Evolutionary conservation across 2,888 invertebrate species (phyloP).

Genomic region (Torymus tubicola): DNA sequence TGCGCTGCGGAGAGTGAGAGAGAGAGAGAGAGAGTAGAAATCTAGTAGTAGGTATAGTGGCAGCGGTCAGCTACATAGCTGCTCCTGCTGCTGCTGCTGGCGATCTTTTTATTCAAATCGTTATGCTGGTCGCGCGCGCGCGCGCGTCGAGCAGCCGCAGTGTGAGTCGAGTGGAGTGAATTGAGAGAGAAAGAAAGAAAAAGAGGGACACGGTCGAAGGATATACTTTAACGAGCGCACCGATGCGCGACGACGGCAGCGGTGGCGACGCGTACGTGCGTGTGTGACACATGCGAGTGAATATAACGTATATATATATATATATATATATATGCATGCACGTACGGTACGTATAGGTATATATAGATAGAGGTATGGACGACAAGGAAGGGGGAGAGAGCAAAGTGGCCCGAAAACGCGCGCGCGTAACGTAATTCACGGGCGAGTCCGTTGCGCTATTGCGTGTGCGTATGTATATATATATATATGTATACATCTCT

Average conservation of each 20-base stretch:
- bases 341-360: no score
- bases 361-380: no score
- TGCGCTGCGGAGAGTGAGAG: no score
- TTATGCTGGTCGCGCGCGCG: slow-evolving; percentile 25
- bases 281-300: background rate
- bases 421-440: background rate
- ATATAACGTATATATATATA: no score
- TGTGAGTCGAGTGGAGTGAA: background rate
- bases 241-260: slow-evolving; percentile 34
- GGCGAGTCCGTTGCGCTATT: background rate
- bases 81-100: background rate
- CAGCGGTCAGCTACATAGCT: background rate
- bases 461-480: background rate
- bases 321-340: no score
- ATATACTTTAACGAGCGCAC: slow-evolving; percentile 44
- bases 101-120: slow-evolving; percentile 43
- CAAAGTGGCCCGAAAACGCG: background rate
- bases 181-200: slow-evolving; percentile 13
- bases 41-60: background rate
- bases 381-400: no score
- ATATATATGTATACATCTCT: background rate
- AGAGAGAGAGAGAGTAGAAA: background rate
- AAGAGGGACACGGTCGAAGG: slow-evolving; percentile 26
- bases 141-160: background rate
- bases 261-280: background rate